phyloP scores from a whole-genome alignment of 2,113 vertebrate species.

The Arenaria interpres region DNA sequence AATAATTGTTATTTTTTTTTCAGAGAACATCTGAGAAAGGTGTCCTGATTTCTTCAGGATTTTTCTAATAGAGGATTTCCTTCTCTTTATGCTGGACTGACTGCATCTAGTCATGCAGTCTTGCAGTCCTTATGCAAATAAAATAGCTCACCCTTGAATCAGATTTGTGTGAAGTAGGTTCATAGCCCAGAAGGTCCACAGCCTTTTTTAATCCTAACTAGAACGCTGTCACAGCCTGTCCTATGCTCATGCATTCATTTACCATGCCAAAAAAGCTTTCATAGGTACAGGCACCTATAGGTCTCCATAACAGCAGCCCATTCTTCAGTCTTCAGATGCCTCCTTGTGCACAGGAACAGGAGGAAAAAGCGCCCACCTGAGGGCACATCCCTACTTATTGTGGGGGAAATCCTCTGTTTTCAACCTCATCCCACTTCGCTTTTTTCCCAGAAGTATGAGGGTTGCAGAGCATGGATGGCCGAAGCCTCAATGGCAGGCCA shows the following conservation, averaged over 20 bases:
- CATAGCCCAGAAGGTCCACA: neutral
- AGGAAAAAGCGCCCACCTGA: neutral
- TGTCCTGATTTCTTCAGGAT: neutral
- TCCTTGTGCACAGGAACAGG: neutral
- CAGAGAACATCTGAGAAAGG: neutral
- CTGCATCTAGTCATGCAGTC: neutral
- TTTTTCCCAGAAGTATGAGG: neutral
- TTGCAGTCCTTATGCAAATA: neutral
- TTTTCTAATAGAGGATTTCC: neutral
- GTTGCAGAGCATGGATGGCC: neutral
- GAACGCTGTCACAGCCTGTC: neutral
- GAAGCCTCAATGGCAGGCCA: neutral
- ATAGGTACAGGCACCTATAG: neutral
- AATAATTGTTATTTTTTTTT: neutral
- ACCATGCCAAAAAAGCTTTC: neutral
- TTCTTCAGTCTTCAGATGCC: neutral
- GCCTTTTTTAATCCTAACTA: neutral
- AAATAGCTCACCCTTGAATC: neutral
- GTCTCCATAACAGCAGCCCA: neutral
- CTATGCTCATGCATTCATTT: neutral
- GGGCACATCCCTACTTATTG: neutral
- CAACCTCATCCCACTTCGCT: neutral
- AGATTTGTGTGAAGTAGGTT: neutral
- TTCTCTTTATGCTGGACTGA: neutral
- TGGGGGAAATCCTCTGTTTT: neutral